Conservation (phyloP, 2,113 vertebrate genomes). For the Aramus guarauna region DNA sequence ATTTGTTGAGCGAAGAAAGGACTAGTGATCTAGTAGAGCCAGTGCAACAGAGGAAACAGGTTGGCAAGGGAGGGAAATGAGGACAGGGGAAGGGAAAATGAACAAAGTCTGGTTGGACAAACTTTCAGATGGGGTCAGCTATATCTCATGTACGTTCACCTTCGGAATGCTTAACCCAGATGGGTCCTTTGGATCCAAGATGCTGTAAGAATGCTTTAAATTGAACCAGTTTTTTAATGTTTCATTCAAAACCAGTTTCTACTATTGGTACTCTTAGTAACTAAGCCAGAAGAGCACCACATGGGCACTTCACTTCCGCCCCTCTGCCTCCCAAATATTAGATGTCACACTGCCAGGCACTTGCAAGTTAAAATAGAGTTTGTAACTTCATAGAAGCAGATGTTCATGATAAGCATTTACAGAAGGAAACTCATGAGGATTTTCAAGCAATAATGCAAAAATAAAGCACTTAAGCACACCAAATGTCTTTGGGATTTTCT, state of each 20-base stretch:
- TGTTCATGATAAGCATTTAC: neutral
- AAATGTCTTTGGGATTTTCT: slow-evolving; percentile 10
- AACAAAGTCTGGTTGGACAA: neutral
- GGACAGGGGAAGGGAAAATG: neutral
- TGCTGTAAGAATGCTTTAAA: neutral
- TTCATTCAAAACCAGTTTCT: neutral
- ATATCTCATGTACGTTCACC: fast-evolving
- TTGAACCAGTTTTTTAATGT: neutral
- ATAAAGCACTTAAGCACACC: neutral
- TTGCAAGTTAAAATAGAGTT: neutral
- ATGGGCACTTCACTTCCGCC: neutral
- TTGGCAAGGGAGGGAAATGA: fast-evolving
- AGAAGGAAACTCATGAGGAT: neutral
- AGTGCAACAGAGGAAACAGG: neutral
- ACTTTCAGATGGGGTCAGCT: neutral
- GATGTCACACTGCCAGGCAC: neutral
- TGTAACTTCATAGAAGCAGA: neutral
- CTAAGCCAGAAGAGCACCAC: neutral
- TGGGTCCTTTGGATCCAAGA: neutral
- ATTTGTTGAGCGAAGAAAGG: neutral
- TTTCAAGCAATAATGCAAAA: neutral
- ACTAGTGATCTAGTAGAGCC: neutral
- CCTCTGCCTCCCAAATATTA: fast-evolving
- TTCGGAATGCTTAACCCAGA: neutral
- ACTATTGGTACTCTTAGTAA: neutral